Evolutionary conservation across 2,797 vertebrate genomes (phyloP).

Genomic region (Cyclopterus lumpus): DNA sequence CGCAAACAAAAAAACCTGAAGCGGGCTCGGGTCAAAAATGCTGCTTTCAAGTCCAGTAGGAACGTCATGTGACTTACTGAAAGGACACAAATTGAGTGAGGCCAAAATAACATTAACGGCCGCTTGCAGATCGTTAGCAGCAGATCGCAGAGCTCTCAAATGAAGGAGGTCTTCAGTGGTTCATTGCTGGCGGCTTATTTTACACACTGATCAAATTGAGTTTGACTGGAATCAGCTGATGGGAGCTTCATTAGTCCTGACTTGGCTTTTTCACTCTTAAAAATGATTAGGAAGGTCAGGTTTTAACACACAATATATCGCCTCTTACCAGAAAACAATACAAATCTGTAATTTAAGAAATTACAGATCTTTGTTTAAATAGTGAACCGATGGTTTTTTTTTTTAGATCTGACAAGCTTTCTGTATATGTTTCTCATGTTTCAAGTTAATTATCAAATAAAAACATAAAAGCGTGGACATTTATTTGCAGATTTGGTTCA

Average conservation of each 20-base stretch:
- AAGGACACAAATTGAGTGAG: background rate
- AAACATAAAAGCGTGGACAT: background rate
- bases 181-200: background rate
- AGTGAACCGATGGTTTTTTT: background rate
- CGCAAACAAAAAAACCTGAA: background rate
- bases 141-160: background rate
- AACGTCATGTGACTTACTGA: background rate
- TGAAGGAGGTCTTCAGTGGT: background rate
- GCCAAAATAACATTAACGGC: constrained; percentile 2
- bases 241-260: background rate
- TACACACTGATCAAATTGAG: background rate
- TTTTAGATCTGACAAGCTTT: background rate
- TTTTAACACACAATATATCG: background rate
- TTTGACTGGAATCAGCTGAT: constrained; percentile 10
- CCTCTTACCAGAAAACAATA: background rate
- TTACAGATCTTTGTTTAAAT: background rate
- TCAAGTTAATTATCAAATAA: background rate
- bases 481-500: background rate
- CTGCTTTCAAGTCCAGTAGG: background rate
- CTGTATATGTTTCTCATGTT: background rate
- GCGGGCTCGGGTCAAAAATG: background rate
- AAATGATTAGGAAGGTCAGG: background rate
- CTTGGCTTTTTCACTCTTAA: background rate
- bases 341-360: background rate
- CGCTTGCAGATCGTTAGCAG: background rate